Base-by-base conservation (phyloP, 64 coral and sea anemone species). In the Cladopsammia gracilis region DNA sequence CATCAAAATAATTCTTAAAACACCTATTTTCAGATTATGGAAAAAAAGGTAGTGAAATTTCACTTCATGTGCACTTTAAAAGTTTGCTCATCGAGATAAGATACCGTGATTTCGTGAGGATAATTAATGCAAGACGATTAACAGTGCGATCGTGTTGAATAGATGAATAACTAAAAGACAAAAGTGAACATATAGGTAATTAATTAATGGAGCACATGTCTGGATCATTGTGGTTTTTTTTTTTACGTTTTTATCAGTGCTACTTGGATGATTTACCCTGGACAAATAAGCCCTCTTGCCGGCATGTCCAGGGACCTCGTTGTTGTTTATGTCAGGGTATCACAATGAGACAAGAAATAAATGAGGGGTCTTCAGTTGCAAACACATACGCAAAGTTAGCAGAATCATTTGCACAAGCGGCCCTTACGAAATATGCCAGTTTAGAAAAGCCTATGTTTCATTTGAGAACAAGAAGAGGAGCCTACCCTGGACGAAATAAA, bases 81-180 rank as follows among this genome's bases (percentile, higher is more conserved):
- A 18, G 13, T 18, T 48, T 48, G 42, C 3, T 49, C 5, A 49
- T 49, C 12, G 15, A 48, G 5, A 48, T 16, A 10, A 16, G 15
- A 46, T 13, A 46, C n/a, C n/a, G n/a, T 11, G 0, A 3, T 73
- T 74, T 74, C 71, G 71, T 74, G 71, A 19, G 45, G 42, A 43
- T 74, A 74, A 74, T 74, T 15, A 18, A 74, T 74, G 43, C 71
- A n/a, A 74, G 4, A 15, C 43, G 19, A 74, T 74, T 74, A 47
- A 43, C 4, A 12, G 71, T 25, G 72, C 19, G 34, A 48, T 75
- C 42, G 34, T 72, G 72, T 18, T 75, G 46, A 49, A 75, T 49
- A 48, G 2, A 71, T 42, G 25, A 71, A 71, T 75, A 4, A 48
- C 15, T 11, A 48, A 75, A 48, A 48, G 43, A 75, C 72, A 75